Evolutionary conservation across 23 tunicate species (phyloP), one percentile per base, ranked within the genome.

Genomic region (Trididemnum clinides): DNA sequence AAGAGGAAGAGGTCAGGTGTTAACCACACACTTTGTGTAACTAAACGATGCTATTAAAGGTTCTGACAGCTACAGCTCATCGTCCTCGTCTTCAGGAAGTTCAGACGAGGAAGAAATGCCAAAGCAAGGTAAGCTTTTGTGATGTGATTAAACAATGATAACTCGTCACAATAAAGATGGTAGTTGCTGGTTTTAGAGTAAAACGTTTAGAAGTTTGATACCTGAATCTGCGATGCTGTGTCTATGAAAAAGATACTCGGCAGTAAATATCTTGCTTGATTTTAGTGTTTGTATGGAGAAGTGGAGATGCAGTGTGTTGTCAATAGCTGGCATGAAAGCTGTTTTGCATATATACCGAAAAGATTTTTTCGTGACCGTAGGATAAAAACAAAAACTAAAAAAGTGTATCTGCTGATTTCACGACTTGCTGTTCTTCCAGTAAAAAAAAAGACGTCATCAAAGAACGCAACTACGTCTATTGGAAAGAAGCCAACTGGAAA

Each of bases 61-160:
- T 25, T 78, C 83, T 2, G 83, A 78, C 2, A 78, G 83, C 37
- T 78, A 25, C 83, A 22, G 76, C n/a, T 80, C 96, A 28, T 72
- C 69, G 23, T 64, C 84, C 27, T 86, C 90, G 12, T 82, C 86
- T 1, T 90, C 89, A 27, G 89, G 51, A 20, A 75, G 84, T 51
- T 87, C 88, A 0, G 95, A 80, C 27, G 95, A 84, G 39, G 88
- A 90, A 58, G 79, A 33, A 4, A 73, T 28, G 23, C 54, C 15
- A 15, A 10, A 7, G 54, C 54, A 44, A 15, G 54, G 54, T 44
- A 44, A 44, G 15, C 12, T 44, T 44, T 7, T 44, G 10, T 44
- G 54, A 44, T 15, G 10, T 44, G 10, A 44, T 7, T 44, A 44
- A 44, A 44, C 15, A 44, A 44, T 15, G n/a, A n/a, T n/a, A n/a